phyloP scores from a whole-genome alignment of 2,888 invertebrate genomes.

The Ryuthela nishihirai region DNA sequence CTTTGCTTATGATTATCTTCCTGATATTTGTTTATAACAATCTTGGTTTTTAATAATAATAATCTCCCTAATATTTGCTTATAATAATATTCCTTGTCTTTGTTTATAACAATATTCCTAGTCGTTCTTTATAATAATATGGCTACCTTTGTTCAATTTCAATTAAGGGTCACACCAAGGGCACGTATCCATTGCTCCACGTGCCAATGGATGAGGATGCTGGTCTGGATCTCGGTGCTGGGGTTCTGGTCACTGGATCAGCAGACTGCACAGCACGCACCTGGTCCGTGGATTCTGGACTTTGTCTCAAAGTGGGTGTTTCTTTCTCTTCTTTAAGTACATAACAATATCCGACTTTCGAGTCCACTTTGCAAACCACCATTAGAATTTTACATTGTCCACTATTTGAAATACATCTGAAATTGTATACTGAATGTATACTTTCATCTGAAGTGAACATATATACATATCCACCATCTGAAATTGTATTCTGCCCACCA shows the following conservation, averaged over 20 bases:
- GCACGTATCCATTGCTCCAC: slow-evolving; percentile 24
- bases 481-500: too few relatives aligned
- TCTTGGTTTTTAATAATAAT: too few relatives aligned
- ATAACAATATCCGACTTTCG: too few relatives aligned
- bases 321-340: not conserved
- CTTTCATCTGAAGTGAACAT: not conserved
- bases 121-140: too few relatives aligned
- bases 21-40: too few relatives aligned
- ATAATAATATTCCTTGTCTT: too few relatives aligned
- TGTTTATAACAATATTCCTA: too few relatives aligned
- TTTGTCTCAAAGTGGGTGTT: slow-evolving; percentile 44
- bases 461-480: not conserved
- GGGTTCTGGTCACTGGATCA: slow-evolving; percentile 54
- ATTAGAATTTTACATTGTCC: too few relatives aligned
- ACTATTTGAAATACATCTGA: not conserved
- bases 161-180: slow-evolving; percentile 35
- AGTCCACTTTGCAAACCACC: too few relatives aligned
- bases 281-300: slow-evolving; percentile 55
- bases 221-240: slow-evolving; percentile 44
- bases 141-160: too few relatives aligned
- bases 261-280: slow-evolving; percentile 53
- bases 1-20: too few relatives aligned
- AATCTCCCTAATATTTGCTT: too few relatives aligned
- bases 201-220: slow-evolving; percentile 46
- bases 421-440: not conserved